These are phyloP conservation scores for Haemorhous mexicanus DNA, from an alignment of 2,113 vertebrate genomes.

Conservation along the genomic window DNA sequence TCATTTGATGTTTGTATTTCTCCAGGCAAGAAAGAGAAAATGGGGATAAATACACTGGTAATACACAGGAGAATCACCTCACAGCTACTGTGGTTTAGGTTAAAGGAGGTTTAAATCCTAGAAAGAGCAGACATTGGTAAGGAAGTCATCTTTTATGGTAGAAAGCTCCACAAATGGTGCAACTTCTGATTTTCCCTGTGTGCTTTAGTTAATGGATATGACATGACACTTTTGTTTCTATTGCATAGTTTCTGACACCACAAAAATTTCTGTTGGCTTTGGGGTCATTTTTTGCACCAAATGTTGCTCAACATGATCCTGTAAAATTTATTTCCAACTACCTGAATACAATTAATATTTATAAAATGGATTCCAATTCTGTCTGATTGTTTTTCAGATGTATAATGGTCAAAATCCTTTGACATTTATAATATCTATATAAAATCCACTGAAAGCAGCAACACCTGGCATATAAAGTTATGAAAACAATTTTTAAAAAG, in stretches of 20 bases:
- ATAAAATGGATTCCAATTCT: not conserved
- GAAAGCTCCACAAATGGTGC: not conserved
- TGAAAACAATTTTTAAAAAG: not conserved
- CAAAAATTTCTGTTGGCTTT: not conserved
- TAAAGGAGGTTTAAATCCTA: not conserved
- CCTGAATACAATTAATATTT: not conserved
- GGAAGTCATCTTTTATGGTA: not conserved
- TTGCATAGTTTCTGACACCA: not conserved
- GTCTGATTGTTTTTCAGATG: not conserved
- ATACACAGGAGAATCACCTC: not conserved
- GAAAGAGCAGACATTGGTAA: not conserved
- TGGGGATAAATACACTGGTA: not conserved
- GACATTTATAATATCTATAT: not conserved
- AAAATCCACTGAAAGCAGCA: not conserved
- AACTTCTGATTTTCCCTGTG: not conserved
- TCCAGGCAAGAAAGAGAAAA: not conserved
- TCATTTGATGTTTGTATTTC: not conserved
- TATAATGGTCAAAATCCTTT: not conserved
- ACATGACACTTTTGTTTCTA: not conserved
- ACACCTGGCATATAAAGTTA: not conserved
- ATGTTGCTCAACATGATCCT: not conserved
- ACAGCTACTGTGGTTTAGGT: not conserved
- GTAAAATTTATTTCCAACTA: not conserved
- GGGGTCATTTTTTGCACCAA: not conserved
- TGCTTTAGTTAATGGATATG: not conserved